A percentile compares a stretch with the other conserved stretches of the same genome.
Conservation (phyloP, 2,113 vertebrate species). For the Mastomys natalensis region DNA sequence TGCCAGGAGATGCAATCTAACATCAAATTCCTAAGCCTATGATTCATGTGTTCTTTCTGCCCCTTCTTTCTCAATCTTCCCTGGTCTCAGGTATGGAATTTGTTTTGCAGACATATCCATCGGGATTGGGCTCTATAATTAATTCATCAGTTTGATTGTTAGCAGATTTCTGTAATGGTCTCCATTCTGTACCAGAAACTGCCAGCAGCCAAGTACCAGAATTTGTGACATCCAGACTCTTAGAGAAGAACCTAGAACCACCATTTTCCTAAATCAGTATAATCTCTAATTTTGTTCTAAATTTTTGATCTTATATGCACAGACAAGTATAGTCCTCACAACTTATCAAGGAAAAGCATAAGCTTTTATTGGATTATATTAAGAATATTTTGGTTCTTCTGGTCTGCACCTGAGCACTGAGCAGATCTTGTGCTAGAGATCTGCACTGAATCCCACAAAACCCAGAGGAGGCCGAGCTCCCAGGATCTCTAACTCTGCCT, state of each 20-base stretch:
- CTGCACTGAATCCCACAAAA: no score
- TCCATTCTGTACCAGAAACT: not conserved
- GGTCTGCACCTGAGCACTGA: no score
- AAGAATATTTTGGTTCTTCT: conserved; percentile 10
- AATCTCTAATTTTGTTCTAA: not conserved
- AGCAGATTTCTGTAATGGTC: not conserved
- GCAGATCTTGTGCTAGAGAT: no score
- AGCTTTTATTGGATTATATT: not conserved
- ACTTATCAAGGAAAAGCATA: not conserved
- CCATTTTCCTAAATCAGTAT: not conserved
- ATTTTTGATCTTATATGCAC: not conserved
- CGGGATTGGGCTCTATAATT: not conserved
- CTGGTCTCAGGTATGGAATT: not conserved
- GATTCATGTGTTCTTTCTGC: not conserved
- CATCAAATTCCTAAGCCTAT: not conserved
- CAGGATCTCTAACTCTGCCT: no score
- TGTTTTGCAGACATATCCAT: not conserved
- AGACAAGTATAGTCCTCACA: not conserved
- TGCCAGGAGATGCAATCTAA: not conserved
- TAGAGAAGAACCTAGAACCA: not conserved
- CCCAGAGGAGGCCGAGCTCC: no score
- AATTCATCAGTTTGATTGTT: not conserved
- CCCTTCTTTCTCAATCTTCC: not conserved
- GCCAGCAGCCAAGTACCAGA: not conserved
- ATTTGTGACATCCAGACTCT: not conserved